phyloP scores from a whole-genome alignment of 1,140 invertebrate species.

The Diabrotica undecimpunctata region DNA sequence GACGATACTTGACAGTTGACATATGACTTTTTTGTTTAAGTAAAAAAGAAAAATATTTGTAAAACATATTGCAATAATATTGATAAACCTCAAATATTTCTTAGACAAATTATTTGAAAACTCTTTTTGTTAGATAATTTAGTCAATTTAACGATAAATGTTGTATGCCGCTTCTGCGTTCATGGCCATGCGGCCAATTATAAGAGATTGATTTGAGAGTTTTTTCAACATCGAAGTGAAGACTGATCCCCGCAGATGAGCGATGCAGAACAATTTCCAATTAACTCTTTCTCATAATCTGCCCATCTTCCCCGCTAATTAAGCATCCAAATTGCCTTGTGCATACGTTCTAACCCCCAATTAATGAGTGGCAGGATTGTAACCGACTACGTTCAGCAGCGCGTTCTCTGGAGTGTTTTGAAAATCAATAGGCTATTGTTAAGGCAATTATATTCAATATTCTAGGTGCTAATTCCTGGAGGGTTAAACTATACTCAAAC shows the following conservation, averaged over 20 bases:
- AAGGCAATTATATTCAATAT: slow-evolving; percentile 1
- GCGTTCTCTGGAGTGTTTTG: slow-evolving; percentile 1
- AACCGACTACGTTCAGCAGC: slow-evolving; percentile 1
- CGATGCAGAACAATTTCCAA: slow-evolving; percentile 25
- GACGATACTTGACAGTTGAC: no score
- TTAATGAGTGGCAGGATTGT: slow-evolving; percentile 24
- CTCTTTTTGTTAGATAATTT: no score
- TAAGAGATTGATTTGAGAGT: slow-evolving; percentile 16
- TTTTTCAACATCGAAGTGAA: slow-evolving; percentile 14
- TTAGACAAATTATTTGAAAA: no score
- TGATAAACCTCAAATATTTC: no score
- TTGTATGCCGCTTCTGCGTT: not conserved
- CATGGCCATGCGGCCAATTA: slow-evolving; percentile 8
- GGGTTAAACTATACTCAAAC: no score
- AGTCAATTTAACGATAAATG: no score
- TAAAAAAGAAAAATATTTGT: no score
- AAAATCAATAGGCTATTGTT: not conserved
- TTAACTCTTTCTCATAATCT: slow-evolving; percentile 30
- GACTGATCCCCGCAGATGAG: slow-evolving; percentile 17
- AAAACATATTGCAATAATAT: no score
- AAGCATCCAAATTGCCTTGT: slow-evolving; percentile 21
- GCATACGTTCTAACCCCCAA: slow-evolving; percentile 23
- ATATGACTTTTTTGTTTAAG: no score
- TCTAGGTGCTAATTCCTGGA: not conserved
- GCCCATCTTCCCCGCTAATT: slow-evolving; percentile 20